A percentile compares a stretch with the other conserved stretches of the same genome.
phyloP scores from a whole-genome alignment of 2,113 vertebrate species.

The Hepsetus odoe region DNA sequence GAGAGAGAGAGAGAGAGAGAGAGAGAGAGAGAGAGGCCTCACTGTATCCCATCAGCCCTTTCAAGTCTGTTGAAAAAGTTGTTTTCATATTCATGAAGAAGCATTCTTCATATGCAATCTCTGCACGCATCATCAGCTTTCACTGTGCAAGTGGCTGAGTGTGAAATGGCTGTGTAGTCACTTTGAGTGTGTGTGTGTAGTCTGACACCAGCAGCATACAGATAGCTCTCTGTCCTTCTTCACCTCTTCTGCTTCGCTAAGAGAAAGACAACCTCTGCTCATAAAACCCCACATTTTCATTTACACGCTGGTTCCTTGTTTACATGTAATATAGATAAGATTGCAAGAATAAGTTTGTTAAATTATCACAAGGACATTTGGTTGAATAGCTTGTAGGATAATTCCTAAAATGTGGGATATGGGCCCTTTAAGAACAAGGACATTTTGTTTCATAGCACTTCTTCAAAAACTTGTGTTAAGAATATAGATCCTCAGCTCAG shows the following conservation, averaged over 20 bases:
- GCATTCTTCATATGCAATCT: slow-evolving; percentile 54
- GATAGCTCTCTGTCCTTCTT: slow-evolving; percentile 45
- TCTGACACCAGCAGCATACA: slow-evolving; percentile 37
- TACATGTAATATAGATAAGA: not conserved
- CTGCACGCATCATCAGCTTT: slow-evolving; percentile 59
- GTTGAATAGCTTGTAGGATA: not conserved
- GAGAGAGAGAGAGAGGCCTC: slow-evolving; percentile 18
- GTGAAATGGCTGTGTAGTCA: slow-evolving; percentile 56
- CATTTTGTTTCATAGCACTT: not conserved
- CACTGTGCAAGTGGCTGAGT: slow-evolving; percentile 42
- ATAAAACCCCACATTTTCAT: slow-evolving; percentile 1
- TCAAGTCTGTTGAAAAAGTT: slow-evolving; percentile 54
- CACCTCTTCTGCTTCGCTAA: slow-evolving; percentile 23
- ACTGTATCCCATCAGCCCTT: slow-evolving; percentile 49
- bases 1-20: not conserved
- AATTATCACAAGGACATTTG: not conserved
- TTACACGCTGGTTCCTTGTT: not conserved
- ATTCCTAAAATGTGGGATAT: too few relatives aligned
- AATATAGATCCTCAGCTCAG: not conserved
- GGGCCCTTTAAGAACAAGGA: too few relatives aligned
- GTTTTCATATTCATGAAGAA: slow-evolving; percentile 59
- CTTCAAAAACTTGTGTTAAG: not conserved
- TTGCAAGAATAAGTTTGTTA: not conserved
- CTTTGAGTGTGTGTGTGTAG: slow-evolving; percentile 34
- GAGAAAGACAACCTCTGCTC: slow-evolving; percentile 10